These are phyloP conservation scores for Napeogenes inachia DNA, from an alignment of 2,888 invertebrate genomes.

Conservation along the genomic window DNA sequence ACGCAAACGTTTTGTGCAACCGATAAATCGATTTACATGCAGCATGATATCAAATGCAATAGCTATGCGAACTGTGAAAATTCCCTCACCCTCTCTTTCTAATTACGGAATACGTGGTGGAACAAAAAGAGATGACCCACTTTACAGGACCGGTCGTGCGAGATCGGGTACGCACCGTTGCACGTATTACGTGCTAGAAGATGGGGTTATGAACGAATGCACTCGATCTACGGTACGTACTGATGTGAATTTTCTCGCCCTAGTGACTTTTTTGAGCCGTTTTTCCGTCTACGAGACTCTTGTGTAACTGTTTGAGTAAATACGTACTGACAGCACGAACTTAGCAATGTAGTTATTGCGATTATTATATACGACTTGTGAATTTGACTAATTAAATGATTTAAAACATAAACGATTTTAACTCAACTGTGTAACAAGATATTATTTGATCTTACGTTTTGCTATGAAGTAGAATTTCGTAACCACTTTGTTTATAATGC, in stretches of 20 bases:
- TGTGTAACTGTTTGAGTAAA: constrained; percentile 46
- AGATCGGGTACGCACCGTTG: constrained; percentile 75
- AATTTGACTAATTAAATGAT: not conserved
- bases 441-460: not conserved
- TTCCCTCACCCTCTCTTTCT: constrained; percentile 63
- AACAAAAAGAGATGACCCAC: constrained; percentile 78
- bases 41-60: constrained; percentile 39
- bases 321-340: too few relatives aligned
- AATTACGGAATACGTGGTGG: constrained; percentile 74
- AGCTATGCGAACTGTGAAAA: constrained; percentile 41
- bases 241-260: constrained; percentile 76
- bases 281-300: constrained; percentile 65
- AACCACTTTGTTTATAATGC: constrained; percentile 48
- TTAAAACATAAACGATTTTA: not conserved
- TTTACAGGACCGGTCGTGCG: constrained; percentile 73
- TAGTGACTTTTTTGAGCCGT: constrained; percentile 65
- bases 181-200: constrained; percentile 74
- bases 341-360: too few relatives aligned
- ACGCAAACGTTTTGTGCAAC: constrained; percentile 35
- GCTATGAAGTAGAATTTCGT: constrained; percentile 39
- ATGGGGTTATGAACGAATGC: constrained; percentile 60
- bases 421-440: not conserved
- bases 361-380: constrained; percentile 8
- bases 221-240: constrained; percentile 62
- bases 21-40: constrained; percentile 42